Evolutionary conservation across 1,140 invertebrate species (phyloP), one percentile per base, ranked within the genome.

Genomic region (Drosophila sulfurigaster): DNA sequence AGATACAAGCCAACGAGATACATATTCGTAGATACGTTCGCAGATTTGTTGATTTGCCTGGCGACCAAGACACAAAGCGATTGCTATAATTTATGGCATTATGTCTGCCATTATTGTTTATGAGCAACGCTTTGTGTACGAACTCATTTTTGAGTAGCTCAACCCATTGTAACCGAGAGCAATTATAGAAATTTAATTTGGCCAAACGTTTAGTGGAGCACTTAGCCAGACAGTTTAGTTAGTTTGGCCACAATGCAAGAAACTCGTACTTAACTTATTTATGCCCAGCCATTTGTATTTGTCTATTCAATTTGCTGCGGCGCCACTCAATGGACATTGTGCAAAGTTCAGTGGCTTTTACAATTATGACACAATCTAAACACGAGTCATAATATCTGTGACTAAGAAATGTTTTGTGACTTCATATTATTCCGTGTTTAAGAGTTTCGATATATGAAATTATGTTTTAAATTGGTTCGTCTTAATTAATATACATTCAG

Each of bases 141-240:
- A 70, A 75, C 57, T 51, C 38, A 48, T 49, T 63, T 75, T 35
- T 49, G 2, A 49, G 20, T 4, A 62, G 45, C 43, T 43, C 5
- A 43, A 13, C 41, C 35, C 20, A 25, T 25, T 25, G 20, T 25
- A 25, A 2, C 13, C 7, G 11, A 51, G n/a, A 38, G 13, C 51
- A 68, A 60, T 63, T 69, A 69, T 57, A 25, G 58, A 49, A 63
- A 69, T 62, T 52, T 32, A 57, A 63, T 69, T 60, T 46, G 38
- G 51, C 7, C 41, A 28, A 62, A 43, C 38, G 11, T 70, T 60
- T 52, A 52, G 66, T 66, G 51, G 30, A 35, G 15, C 67, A 51
- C 15, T 64, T 48, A 56, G 28, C 30, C 43, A 6, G 49, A 10
- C 6, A 57, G 30, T 38, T 56, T 3, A 56, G 7, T 25, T n/a